Base-by-base conservation (phyloP, 2,888 invertebrate species). In the Melanotus villosus region DNA sequence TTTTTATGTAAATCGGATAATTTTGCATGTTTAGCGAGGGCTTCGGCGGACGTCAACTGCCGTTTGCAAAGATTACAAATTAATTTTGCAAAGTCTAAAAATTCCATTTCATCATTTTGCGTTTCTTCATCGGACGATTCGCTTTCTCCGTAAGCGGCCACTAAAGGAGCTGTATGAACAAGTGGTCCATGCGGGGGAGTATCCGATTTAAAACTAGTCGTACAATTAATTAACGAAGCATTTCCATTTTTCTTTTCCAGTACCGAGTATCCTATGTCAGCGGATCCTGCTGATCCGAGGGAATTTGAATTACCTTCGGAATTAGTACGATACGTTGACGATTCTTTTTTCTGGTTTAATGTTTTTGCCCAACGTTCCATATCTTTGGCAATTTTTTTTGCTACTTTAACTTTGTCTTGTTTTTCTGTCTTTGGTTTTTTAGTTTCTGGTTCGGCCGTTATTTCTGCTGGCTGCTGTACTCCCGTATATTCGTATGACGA, bases 291-390 rank as follows among this genome's bases (percentile, higher is more conserved):
- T 0, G 87, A 86, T 64, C 81, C 78, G n/a, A 26, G 16, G 7
- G 14, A 7, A 34, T 19, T 58, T 7, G 50, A 32, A 68, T 73
- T 77, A 58, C 71, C 74, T 36, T 81, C 80, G 7, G 72, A 65
- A 36, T 70, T 74, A 10, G 76, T 65, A 59, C 78, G 79, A 1
- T 76, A 69, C 10, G 74, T 87, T 83, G 21, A 87, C 84, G 72
- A 84, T 84, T 96, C 95, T 83, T 98, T 98, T 86, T 97, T 97
- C 83, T 98, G 98, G 83, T 99, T 99, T 73, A 98, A 86, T 9
- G 96, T 96, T 79, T 98, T 96, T 0, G 99, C 99, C 99, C 99
- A 99, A 68, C 93, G 89, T 80, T 93, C 93, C 95, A 95, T 95
- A 77, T 95, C 94, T 86, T 98, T 98, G 0, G 98, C 98, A 76